Conservation (phyloP, 1,140 invertebrate genomes). For the Tachypleus tridentatus region DNA sequence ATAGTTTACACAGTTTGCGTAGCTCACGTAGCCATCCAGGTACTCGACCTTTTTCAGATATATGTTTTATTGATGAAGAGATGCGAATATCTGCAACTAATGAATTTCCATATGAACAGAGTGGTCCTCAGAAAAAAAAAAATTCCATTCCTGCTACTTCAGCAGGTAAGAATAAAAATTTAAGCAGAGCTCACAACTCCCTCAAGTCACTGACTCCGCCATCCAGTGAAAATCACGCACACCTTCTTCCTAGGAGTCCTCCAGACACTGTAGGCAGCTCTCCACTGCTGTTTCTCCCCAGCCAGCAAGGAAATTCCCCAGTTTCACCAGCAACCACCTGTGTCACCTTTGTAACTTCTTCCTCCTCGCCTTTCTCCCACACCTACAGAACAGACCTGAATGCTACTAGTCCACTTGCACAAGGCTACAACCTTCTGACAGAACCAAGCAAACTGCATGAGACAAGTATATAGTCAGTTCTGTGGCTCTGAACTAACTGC, state of each 20-base stretch:
- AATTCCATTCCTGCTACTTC: conserved; percentile 1
- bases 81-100: too few species aligned
- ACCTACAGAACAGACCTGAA: conserved; percentile 1
- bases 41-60: conserved; percentile 54
- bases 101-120: conserved; percentile 18
- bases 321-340: conserved; percentile 10
- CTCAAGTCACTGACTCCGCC: background rate
- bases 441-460: conserved; percentile 26
- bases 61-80: conserved; percentile 24
- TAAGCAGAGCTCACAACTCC: conserved; percentile 2
- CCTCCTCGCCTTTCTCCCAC: conserved; percentile 7
- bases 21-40: conserved; percentile 68
- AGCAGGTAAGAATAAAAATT: conserved; percentile 8
- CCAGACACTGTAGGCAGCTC: background rate
- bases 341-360: conserved; percentile 10
- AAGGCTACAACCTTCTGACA: conserved; percentile 25
- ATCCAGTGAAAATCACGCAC: conserved; percentile 3
- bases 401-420: conserved; percentile 19
- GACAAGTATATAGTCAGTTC: conserved; percentile 22
- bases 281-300: background rate
- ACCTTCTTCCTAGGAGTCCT: conserved; percentile 6
- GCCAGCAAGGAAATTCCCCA: conserved; percentile 4
- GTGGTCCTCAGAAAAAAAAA: conserved; percentile 11
- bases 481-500: too few species aligned
- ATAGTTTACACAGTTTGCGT: conserved; percentile 64